These are phyloP conservation scores for Eristalis intricaria DNA, from an alignment of 2,888 invertebrate genomes.

Conservation along the genomic window DNA sequence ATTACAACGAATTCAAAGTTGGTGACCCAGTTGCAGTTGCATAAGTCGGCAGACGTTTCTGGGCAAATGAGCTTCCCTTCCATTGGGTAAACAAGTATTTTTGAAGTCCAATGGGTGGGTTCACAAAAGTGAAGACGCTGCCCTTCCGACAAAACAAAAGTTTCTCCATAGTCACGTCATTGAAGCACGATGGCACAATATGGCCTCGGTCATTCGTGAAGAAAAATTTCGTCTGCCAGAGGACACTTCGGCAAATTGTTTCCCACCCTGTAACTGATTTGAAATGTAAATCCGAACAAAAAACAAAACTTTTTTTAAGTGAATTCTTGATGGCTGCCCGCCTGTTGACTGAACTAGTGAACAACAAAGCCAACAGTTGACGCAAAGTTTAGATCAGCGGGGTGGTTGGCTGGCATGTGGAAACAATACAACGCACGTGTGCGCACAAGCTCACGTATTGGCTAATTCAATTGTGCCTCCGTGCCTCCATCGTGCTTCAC, in stretches of 20 bases:
- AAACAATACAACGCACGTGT: neutral
- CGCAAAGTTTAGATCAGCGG: neutral
- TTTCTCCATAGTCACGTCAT: neutral
- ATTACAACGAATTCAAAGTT: neutral
- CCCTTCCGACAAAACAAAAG: neutral
- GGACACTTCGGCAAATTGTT: neutral
- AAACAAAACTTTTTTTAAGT: neutral
- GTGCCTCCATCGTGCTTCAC: neutral
- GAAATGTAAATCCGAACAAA: neutral
- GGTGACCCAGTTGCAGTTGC: neutral
- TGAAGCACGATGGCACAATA: neutral
- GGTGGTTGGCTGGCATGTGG: neutral
- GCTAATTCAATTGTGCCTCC: neutral
- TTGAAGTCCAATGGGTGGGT: neutral
- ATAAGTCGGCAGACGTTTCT: neutral
- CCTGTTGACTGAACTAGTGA: neutral
- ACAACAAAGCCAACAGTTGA: neutral
- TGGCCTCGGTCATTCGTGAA: neutral
- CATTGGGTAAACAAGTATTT: neutral
- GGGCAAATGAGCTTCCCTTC: neutral
- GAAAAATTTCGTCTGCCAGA: neutral
- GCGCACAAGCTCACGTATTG: neutral
- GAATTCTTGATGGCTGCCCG: neutral
- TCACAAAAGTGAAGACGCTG: neutral
- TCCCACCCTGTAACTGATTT: neutral